Percentiles rank a stretch among this genome's conserved stretches.
Evolutionary conservation across 2,888 invertebrate genomes (phyloP).

Genomic region (Nemurella pictetii): DNA sequence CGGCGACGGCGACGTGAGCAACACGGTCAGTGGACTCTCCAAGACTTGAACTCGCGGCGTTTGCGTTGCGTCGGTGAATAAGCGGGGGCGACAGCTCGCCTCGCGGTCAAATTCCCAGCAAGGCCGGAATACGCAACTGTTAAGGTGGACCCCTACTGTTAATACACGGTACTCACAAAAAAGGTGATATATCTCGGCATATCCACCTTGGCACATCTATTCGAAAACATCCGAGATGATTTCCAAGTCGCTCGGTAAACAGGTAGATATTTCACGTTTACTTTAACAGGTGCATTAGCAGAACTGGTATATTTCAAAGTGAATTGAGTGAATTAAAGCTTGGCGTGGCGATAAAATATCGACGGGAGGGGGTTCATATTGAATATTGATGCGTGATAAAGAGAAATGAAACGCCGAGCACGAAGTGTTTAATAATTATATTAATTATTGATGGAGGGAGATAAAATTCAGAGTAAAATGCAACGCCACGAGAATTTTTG

Average conservation of each 20-base stretch:
- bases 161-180: constrained; percentile 32
- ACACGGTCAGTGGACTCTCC: constrained; percentile 21
- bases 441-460: constrained; percentile 12
- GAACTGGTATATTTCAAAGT: constrained; percentile 19
- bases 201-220: constrained; percentile 6
- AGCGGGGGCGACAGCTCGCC: not conserved
- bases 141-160: constrained; percentile 28
- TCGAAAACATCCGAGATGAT: not conserved
- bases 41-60: not conserved
- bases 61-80: too few relatives aligned
- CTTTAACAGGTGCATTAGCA: constrained; percentile 15
- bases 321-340: constrained; percentile 5
- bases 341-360: not conserved
- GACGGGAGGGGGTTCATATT: constrained; percentile 19
- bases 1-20: too few relatives aligned
- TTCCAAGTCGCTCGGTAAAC: not conserved
- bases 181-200: constrained; percentile 7
- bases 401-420: constrained; percentile 24
- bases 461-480: not conserved
- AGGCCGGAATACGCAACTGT: constrained; percentile 26
- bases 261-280: constrained; percentile 3
- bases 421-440: constrained; percentile 1
- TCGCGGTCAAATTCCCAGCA: constrained; percentile 36
- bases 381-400: constrained; percentile 22
- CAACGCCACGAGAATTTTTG: not conserved